phyloP scores from a whole-genome alignment of 2,113 vertebrate species.

The Phylloscopus whistleri region DNA sequence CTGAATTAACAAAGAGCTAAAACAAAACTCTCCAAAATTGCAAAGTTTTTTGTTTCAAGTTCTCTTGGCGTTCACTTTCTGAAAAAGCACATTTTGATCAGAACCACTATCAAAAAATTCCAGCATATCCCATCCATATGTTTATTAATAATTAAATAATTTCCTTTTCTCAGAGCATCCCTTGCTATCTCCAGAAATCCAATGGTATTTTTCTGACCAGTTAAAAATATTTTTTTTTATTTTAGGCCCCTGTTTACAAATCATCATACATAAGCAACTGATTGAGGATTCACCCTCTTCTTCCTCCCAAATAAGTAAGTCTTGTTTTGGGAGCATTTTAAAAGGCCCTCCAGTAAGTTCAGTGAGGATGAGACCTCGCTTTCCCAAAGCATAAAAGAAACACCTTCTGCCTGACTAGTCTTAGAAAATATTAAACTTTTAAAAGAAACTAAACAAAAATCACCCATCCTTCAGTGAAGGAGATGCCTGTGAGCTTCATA shows the following conservation, averaged over 20 bases:
- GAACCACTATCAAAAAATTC: neutral
- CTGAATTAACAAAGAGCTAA: neutral
- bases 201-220: neutral
- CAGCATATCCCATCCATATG: neutral
- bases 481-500: neutral
- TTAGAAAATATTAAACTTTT: neutral
- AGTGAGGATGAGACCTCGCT: neutral
- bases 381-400: neutral
- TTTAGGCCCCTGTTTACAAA: neutral
- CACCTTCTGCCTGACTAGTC: neutral
- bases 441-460: neutral
- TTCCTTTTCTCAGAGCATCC: neutral
- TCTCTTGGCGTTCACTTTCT: neutral
- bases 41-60: neutral
- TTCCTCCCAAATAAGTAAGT: neutral
- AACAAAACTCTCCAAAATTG: neutral
- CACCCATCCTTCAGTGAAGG: neutral
- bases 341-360: neutral
- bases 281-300: neutral
- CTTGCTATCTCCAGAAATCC: neutral
- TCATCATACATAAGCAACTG: neutral
- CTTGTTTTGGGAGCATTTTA: neutral
- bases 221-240: neutral
- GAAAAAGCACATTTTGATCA: neutral
- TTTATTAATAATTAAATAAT: neutral